Evolutionary conservation across 2,797 vertebrate genomes (phyloP), one percentile per base, ranked within the genome.

Genomic region (Alectoris magna): DNA sequence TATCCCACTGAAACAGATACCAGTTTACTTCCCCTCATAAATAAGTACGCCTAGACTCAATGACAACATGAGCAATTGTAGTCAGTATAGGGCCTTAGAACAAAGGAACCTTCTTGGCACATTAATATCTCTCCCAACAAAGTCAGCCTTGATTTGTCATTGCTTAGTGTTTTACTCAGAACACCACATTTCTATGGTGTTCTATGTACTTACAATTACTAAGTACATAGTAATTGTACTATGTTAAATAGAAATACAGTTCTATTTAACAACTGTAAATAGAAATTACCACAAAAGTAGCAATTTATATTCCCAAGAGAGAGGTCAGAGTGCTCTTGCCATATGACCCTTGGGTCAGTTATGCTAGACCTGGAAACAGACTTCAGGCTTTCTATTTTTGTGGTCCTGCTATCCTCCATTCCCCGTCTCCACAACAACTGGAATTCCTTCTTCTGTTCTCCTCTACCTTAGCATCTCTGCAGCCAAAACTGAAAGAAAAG

Each of bases 361-460:
- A 80, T 83, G 58, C 38, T 55, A 87, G 79, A 77, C 34, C 87
- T 85, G 87, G 82, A 94, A 95, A 91, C 46, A 91, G 91, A 92
- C 62, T 88, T 78, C 64, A 91, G 84, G 79, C 39, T 44, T 87
- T 88, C 87, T 92, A 81, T 88, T 84, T 95, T 87, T 94, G 43
- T 67, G 79, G 80, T 91, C 46, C 23, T 66, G 77, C 85, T 91
- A 92, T 89, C 75, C 24, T 13, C 75, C 74, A 24, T 31, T 94
- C 64, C 56, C 53, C 41, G 76, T 44, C 72, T 94, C 67, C 83
- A 82, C 41, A 39, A 79, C 43, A 84, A 82, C 29, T 72, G 69
- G 46, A 83, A 68, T 91, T 71, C 73, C 31, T 58, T 73, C 67
- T 84, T 93, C 84, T 63, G 11, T 60, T 73, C 64, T 64, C 15